Percentiles rank a stretch among this genome's conserved stretches.
Conservation (phyloP, 1,140 invertebrate species). For the Nephila pilipes region DNA sequence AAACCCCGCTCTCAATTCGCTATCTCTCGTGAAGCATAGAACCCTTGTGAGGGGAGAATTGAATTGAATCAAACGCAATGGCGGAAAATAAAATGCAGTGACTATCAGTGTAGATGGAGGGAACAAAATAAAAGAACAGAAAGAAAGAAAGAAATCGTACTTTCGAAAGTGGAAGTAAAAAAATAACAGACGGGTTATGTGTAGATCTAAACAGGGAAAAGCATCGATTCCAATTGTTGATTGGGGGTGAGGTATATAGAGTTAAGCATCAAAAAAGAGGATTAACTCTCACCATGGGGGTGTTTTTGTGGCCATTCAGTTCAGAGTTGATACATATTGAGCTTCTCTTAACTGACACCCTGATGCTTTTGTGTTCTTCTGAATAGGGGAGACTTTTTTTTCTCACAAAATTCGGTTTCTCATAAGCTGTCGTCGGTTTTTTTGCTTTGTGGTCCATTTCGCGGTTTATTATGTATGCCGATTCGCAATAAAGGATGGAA, state of each 20-base stretch:
- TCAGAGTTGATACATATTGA: conserved; percentile 56
- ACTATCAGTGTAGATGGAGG: conserved; percentile 45
- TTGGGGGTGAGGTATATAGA: conserved; percentile 42
- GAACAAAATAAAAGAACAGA: conserved; percentile 9
- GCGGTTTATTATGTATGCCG: conserved; percentile 68
- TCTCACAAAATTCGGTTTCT: conserved; percentile 17
- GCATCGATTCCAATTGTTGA: conserved; percentile 57
- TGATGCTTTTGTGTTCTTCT: conserved; percentile 41
- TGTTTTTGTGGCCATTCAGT: conserved; percentile 19
- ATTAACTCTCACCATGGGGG: conserved; percentile 60
- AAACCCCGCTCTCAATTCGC: conserved; percentile 30
- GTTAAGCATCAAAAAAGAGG: conserved; percentile 69
- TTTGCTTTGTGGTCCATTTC: conserved; percentile 58
- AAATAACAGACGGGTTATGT: conserved; percentile 30
- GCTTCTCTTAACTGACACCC: conserved; percentile 24
- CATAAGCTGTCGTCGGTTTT: not conserved
- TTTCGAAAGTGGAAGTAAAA: conserved; percentile 20
- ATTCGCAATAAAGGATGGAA: not conserved
- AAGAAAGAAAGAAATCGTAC: conserved; percentile 29
- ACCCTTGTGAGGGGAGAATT: conserved; percentile 35
- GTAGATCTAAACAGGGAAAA: conserved; percentile 50
- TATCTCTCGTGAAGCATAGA: conserved; percentile 37
- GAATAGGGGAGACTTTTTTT: conserved; percentile 6
- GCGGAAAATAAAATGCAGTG: conserved; percentile 47
- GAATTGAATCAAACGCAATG: conserved; percentile 67